Conservation (phyloP, 2,888 invertebrate genomes). For the Oxytorus armatus region DNA sequence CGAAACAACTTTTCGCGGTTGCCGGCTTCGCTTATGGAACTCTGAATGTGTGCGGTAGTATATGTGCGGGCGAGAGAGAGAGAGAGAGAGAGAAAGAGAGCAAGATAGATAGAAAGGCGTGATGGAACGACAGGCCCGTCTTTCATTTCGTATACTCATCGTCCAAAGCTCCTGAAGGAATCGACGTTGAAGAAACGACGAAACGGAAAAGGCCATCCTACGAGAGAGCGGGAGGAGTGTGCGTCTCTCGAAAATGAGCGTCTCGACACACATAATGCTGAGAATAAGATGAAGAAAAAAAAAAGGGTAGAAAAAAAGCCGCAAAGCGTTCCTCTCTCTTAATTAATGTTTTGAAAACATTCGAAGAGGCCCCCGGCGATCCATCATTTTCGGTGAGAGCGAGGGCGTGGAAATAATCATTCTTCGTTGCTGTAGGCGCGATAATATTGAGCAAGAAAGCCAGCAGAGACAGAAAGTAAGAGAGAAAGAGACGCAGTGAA, state of each 20-base stretch:
- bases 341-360: slow-evolving; percentile 77
- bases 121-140: slow-evolving; percentile 33
- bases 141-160: slow-evolving; percentile 42
- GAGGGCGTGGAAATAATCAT: slow-evolving; percentile 71
- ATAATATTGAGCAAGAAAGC: slow-evolving; percentile 52
- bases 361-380: slow-evolving; percentile 68
- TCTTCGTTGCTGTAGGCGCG: slow-evolving; percentile 59
- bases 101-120: slow-evolving; percentile 1
- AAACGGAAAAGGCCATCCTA: slow-evolving; percentile 30
- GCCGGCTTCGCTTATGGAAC: slow-evolving; percentile 34
- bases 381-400: slow-evolving; percentile 71
- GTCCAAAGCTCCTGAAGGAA: slow-evolving; percentile 36
- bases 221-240: slow-evolving; percentile 16
- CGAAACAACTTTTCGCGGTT: slow-evolving; percentile 49
- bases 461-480: not conserved
- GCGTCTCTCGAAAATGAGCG: slow-evolving; percentile 28
- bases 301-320: slow-evolving; percentile 54
- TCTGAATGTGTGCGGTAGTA: not conserved
- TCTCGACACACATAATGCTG: slow-evolving; percentile 31
- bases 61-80: not conserved
- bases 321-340: slow-evolving; percentile 71
- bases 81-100: slow-evolving; percentile 9
- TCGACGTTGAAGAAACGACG: slow-evolving; percentile 4
- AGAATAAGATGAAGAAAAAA: slow-evolving; percentile 10
- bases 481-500: slow-evolving; percentile 1